Base-by-base conservation (phyloP, 2,797 vertebrate species). In the Tangara arthus region DNA sequence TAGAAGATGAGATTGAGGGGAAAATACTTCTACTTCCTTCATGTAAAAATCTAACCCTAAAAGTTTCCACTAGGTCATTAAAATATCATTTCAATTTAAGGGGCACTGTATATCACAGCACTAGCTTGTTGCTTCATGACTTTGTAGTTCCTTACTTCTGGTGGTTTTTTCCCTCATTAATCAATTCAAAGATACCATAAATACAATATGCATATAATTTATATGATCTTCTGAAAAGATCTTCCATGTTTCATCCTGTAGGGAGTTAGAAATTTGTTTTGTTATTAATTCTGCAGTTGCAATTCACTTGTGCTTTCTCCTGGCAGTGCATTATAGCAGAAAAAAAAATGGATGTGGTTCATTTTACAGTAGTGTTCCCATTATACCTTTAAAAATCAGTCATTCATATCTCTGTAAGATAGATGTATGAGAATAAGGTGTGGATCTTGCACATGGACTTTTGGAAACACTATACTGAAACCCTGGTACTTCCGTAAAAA, bases 71-170 rank as follows among this genome's bases (percentile, higher is more conserved):
- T 21, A 49, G 23, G 21, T 46, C 15, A 12, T 37, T 34, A 90
- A 87, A 93, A 70, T 35, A 78, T 6, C 5, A 22, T 30, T 88
- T 21, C 12, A 32, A 2, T 59, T 70, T 52, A 55, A 32, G 12
- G 2, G 8, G 66, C 0, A 0, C 2, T 52, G 7, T 34, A 30
- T 42, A 50, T 52, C 15, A 26, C 37, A 59, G 6, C 32, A 42
- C 8, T 55, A 46, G 2, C 15, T 59, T 44, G 3, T 50, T 92
- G 22, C 19, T 77, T 50, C 13, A 23, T 47, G 12, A 19, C 11
- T 83, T 44, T 77, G 15, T 18, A 39, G 8, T 44, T 75, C 70
- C 65, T 83, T 69, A 63, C 2, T 50, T 80, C 22, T 79, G 5
- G 4, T 8, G 5, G 2, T 41, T 49, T 35, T 44, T 75, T 73